Evolutionary conservation across 2,888 invertebrate genomes (phyloP), one percentile per base, ranked within the genome.

Genomic region (Harpalus rufipes): DNA sequence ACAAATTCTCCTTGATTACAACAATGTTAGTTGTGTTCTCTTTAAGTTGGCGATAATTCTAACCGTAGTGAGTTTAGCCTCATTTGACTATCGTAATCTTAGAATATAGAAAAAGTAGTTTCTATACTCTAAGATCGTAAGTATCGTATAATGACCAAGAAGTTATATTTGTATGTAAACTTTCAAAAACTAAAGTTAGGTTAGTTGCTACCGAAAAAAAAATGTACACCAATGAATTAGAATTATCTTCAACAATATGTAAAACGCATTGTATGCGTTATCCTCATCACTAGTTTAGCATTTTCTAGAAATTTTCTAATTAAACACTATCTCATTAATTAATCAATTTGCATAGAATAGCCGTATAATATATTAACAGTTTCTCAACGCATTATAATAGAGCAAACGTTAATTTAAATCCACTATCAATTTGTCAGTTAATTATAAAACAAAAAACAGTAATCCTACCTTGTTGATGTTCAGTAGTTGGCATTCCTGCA

Each of bases 301-400:
- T 44, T 74, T 74, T 10, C 41, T 18, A 14, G 41, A 74, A 41
- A 74, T 51, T 74, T 74, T 41, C 44, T 74, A 74, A 44, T 74
- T 74, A 74, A 44, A 74, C 14, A 74, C 16, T 74, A 74, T 8
- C 18, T 74, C 18, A 44, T 72, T 44, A 72, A 72, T 74, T 74
- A 74, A 44, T n/a, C 16, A 44, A 74, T 74, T 68, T 74, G 72
- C 72, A 74, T 74, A 74, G 14, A 74, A 74, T 44, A 68, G 68
- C 68, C 18, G 68, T 68, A 41, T 68, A 68, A 68, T 39, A 68
- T 14, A 68, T 68, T 68, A 12, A 18, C 44, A 10, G 68, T 68
- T 68, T 68, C 68, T 16, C 68, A 68, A 63, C 63, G 63, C 25
- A 32, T n/a, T 68, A 14, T 39, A 21, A 68, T 25, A 32, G 4